Base-by-base conservation (phyloP, 2,888 invertebrate species). In the Nemapogon koenigi region DNA sequence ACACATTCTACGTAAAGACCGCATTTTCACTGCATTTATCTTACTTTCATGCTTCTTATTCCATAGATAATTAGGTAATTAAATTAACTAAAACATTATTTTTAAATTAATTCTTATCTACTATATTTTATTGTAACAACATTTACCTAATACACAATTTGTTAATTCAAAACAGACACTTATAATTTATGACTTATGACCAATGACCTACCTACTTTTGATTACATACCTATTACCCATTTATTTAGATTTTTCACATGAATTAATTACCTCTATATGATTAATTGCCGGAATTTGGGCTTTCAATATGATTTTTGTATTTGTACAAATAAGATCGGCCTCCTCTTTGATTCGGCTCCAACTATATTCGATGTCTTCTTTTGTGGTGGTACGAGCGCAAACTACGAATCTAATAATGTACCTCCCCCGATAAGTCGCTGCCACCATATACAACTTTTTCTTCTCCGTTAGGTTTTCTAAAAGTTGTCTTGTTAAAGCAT, bases 371-470 rank as follows among this genome's bases (percentile, higher is more conserved):
- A 96, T 79, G 57, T 97, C 94, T 15, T 81, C 72, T 16, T 81
- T 81, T 37, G 83, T 83, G 0, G 89, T 87, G 25, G 84, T 65
- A 39, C 88, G 80, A 32, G 92, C 90, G 57, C 94, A 92, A 1
- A 96, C 75, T 0, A 87, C 92, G 55, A 95, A 91, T 30, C 97
- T 81, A 18, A 95, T 81, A 30, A 94, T 84, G 51, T 86, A 85
- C 40, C 81, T 82, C 0, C 83, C 85, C 17, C 82, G 81, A 47
- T 87, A 85, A 31, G 81, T 84, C 2, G 91, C 89, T 3, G 93
- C 89, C 27, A 93, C 88, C 59, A 96, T 81, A 55, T 90, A 94
- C 39, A 97, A 84, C 45, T 88, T 84, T 50, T 88, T 90, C 40
- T 89, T 83, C 25, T 84, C 84, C 45, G 86, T 90, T 32, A 97